Conservation (phyloP, 1,140 invertebrate species). For the Platorchestia sp. region DNA sequence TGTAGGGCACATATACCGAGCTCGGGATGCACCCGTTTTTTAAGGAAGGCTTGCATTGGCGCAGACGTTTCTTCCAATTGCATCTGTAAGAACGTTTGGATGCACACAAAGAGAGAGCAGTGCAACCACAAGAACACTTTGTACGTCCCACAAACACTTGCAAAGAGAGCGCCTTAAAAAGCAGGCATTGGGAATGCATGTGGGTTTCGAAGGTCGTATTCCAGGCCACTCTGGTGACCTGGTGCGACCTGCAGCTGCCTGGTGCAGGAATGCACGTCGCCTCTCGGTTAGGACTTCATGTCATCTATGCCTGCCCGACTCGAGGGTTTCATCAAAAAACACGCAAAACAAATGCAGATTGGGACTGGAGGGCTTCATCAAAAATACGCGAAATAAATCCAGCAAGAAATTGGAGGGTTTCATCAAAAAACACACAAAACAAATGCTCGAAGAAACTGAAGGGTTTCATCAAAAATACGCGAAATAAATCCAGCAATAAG, state of each 20-base stretch:
- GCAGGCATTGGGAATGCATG: not conserved
- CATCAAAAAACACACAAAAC: too few relatives aligned
- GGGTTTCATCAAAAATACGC: too few relatives aligned
- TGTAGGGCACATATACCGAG: not conserved
- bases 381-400: too few relatives aligned
- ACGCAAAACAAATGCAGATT: too few relatives aligned
- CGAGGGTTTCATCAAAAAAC: too few relatives aligned
- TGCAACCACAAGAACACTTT: conserved; percentile 37
- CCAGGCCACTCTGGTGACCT: not conserved
- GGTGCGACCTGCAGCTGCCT: not conserved
- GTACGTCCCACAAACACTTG: not conserved
- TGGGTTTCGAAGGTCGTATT: not conserved
- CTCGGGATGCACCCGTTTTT: not conserved
- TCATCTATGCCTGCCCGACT: too few relatives aligned
- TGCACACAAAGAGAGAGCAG: not conserved
- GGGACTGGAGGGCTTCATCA: too few relatives aligned
- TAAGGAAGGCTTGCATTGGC: not conserved
- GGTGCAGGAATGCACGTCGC: not conserved
- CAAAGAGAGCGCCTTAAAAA: not conserved
- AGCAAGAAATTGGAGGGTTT: too few relatives aligned
- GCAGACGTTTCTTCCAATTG: not conserved
- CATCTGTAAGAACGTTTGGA: not conserved
- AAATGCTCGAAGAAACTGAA: too few relatives aligned
- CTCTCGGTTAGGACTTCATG: too few relatives aligned
- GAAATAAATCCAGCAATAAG: too few relatives aligned